These are phyloP conservation scores for Leptobrachium leishanense DNA, from an alignment of 2,113 vertebrate species.

Conservation along the genomic window DNA sequence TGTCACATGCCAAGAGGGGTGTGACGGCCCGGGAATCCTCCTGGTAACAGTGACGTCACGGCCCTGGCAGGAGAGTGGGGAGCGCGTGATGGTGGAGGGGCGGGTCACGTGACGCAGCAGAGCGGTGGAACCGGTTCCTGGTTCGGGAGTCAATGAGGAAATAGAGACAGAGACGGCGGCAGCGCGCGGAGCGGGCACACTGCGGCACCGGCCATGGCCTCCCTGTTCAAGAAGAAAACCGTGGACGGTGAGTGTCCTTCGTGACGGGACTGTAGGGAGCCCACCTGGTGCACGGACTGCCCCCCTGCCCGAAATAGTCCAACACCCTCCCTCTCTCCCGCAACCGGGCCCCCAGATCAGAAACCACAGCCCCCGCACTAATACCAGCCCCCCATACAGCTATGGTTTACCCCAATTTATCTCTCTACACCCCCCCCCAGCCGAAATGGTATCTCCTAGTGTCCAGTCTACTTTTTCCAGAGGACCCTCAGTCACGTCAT, in stretches of 20 bases:
- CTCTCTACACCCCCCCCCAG: neutral
- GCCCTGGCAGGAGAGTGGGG: too few relatives aligned
- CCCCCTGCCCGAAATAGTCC: neutral
- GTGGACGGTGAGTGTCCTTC: slow-evolving; percentile 83
- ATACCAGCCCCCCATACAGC: too few relatives aligned
- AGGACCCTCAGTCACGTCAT: too few relatives aligned
- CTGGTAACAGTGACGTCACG: neutral
- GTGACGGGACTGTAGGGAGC: neutral
- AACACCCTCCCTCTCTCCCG: neutral
- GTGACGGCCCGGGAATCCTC: neutral
- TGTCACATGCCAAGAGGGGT: too few relatives aligned
- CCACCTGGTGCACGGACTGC: neutral
- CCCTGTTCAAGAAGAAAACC: slow-evolving; percentile 94
- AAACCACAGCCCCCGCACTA: too few relatives aligned
- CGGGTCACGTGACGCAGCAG: slow-evolving; percentile 22
- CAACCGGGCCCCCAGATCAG: neutral
- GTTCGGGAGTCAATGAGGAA: slow-evolving; percentile 34
- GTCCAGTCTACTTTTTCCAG: too few relatives aligned
- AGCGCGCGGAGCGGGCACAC: neutral
- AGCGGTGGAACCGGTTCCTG: slow-evolving; percentile 41
- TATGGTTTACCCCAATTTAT: neutral
- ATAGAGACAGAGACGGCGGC: neutral
- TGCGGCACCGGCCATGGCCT: slow-evolving; percentile 73
- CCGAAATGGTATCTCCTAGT: too few relatives aligned
- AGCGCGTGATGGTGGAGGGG: too few relatives aligned